These are phyloP conservation scores for Nycticebus coucang DNA, from an alignment of 2,113 vertebrate genomes.

Conservation along the genomic window DNA sequence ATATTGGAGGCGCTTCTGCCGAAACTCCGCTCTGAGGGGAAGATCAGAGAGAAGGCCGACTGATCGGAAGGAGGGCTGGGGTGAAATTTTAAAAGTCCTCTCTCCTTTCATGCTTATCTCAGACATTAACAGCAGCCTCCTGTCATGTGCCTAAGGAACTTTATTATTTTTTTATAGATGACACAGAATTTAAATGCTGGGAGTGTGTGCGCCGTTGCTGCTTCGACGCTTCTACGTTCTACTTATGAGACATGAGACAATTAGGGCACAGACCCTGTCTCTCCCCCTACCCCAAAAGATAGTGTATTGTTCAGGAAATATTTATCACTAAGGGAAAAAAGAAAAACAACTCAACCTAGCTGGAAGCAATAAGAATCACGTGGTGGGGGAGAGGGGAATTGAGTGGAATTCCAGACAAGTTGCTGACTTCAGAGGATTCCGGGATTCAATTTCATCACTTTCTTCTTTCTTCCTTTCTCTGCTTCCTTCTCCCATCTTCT, in stretches of 20 bases:
- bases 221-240: neutral
- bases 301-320: neutral
- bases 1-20: conserved; percentile 39
- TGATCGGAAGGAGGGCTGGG: neutral
- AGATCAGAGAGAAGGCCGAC: too few species aligned
- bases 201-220: rapidly evolving
- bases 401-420: neutral
- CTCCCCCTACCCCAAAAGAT: neutral
- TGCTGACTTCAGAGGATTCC: rapidly evolving
- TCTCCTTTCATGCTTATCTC: neutral
- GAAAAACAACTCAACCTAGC: neutral
- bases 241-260: neutral
- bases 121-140: neutral
- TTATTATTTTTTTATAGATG: neutral
- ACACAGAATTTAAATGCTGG: neutral
- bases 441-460: rapidly evolving
- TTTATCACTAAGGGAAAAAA: neutral
- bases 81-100: neutral
- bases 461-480: neutral
- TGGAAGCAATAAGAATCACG: neutral
- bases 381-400: too few species aligned
- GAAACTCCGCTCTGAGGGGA: conserved; percentile 57
- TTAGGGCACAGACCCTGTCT: neutral
- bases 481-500: neutral
- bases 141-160: neutral